Percentiles rank a stretch among this genome's conserved stretches.
phyloP scores from a whole-genome alignment of 2,797 vertebrate species.

The Manis crassicaudata region DNA sequence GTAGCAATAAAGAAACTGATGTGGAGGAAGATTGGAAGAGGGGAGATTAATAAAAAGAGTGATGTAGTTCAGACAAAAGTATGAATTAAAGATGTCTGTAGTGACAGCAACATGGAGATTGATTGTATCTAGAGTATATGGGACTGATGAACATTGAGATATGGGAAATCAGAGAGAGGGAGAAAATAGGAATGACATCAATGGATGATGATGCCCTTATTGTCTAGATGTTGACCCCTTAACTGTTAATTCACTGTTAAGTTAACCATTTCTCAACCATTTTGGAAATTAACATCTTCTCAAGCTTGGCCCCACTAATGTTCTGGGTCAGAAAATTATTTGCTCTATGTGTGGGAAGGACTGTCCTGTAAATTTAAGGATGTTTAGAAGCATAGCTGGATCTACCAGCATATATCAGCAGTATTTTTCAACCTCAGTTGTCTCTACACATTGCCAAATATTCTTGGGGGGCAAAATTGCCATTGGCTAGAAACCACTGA shows the following conservation, averaged over 20 bases:
- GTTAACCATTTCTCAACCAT: background rate
- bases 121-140: background rate
- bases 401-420: background rate
- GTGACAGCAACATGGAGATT: background rate
- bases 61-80: background rate
- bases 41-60: background rate
- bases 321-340: background rate
- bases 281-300: background rate
- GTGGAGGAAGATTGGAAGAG: background rate
- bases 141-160: background rate
- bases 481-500: background rate
- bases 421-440: background rate
- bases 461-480: background rate
- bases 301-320: background rate
- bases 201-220: background rate
- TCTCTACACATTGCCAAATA: background rate
- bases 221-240: slow-evolving; percentile 8
- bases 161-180: background rate
- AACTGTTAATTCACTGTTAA: background rate
- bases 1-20: background rate
- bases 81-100: background rate
- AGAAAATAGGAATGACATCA: background rate
- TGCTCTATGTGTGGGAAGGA: background rate
- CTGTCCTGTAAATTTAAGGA: background rate
- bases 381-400: background rate